Evolutionary conservation across 2,888 invertebrate genomes (phyloP), one percentile per base, ranked within the genome.

Genomic region (Xanthorhoe spadicearia): DNA sequence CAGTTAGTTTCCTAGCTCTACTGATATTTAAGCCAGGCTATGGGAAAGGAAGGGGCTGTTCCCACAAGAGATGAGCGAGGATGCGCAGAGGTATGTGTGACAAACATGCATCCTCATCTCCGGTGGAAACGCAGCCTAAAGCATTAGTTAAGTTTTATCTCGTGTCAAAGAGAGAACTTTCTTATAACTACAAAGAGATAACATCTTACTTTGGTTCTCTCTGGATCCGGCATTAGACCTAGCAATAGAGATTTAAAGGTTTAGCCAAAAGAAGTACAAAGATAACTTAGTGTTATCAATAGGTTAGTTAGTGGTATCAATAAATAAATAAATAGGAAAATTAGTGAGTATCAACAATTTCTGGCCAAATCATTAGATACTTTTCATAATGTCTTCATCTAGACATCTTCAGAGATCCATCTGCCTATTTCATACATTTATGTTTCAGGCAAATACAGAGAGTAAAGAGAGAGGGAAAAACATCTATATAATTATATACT

Each of bases 221-320:
- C 66, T 13, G 66, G 66, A 59, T 66, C 66, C 66, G 62, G 62
- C 66, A 66, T 66, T 55, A 66, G 66, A 66, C 66, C 66, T 66
- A 66, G 38, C 53, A 53, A 59, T 55, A 66, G 32, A 66, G 19
- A 55, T 32, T 61, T 17, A 48, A 35, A 13, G 15, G 15, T 48
- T 48, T 48, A 48, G 8, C 48, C 7, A 48, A 17, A 17, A 15
- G 15, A 6, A 17, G 3, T 48, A 13, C 8, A 17, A 23, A 48
- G 17, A 48, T 6, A 48, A 8, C 48, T 17, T 17, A 48, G 48
- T 17, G 15, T 5, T 43, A 43, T 13, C 13, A 43, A 13, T 10
- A 38, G 9, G 1, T 10, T 0, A 7, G 0, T 10, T 7, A 4
- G 32, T 4, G 32, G n/a, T n/a, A n/a, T n/a, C n/a, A n/a, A n/a